Conservation (phyloP, 35 echinoderm and acorn worm species). For the Nesometra sesokonis region DNA sequence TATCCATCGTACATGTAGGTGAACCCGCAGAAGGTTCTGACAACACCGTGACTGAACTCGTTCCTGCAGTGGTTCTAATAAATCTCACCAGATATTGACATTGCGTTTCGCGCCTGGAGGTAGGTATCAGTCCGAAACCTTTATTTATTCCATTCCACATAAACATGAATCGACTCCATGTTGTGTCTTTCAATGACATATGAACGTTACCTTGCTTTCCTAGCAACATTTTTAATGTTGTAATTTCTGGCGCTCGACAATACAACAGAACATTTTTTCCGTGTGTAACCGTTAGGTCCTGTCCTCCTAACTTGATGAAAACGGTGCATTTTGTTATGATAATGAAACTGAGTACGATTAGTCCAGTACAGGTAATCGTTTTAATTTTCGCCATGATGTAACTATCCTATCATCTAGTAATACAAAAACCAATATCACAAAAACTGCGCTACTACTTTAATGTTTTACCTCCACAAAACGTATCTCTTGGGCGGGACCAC, state of each 20-base stretch:
- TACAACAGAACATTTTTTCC: neutral
- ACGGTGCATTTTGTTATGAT: neutral
- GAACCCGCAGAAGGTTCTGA: constrained; percentile 20
- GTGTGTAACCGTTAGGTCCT: neutral
- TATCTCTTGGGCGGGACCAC: no score
- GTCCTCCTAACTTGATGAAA: neutral
- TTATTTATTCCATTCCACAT: neutral
- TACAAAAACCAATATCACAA: no score
- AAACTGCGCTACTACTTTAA: no score
- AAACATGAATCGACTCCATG: neutral
- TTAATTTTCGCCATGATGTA: neutral
- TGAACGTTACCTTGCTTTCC: neutral
- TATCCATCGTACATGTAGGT: constrained; percentile 24
- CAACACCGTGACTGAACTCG: neutral
- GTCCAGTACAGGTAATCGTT: neutral
- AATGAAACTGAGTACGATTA: neutral
- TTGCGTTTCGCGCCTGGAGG: neutral
- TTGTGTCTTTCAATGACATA: neutral
- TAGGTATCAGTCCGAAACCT: neutral
- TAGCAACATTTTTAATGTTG: neutral
- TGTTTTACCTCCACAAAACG: no score
- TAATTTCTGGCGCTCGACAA: neutral
- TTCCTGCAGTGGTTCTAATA: neutral
- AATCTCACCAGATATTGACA: neutral
- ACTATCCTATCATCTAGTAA: no score